Evolutionary conservation across 1,140 invertebrate genomes (phyloP).

Genomic region (Eriosoma lanigerum): DNA sequence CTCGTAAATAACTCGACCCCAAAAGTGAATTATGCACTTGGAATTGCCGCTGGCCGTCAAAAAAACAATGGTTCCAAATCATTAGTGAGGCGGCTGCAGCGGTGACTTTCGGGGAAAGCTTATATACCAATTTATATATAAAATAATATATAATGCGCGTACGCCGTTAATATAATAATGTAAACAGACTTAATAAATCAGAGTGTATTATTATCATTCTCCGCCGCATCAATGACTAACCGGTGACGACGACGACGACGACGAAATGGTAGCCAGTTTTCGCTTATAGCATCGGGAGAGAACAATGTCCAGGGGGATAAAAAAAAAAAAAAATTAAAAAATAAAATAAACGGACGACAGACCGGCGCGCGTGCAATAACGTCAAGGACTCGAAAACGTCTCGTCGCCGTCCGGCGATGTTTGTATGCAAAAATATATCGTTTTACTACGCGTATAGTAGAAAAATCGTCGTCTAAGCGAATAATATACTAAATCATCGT

Average conservation of each 20-base stretch:
- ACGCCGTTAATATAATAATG: constrained; percentile 27
- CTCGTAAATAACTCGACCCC: constrained; percentile 23
- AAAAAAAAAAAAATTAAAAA: too few species aligned
- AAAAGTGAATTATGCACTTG: constrained; percentile 40
- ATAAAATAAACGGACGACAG: not conserved
- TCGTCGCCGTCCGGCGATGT: constrained; percentile 1
- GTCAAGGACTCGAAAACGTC: constrained; percentile 34
- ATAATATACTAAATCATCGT: constrained; percentile 3
- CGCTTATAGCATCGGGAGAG: too few species aligned
- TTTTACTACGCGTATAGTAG: constrained; percentile 6
- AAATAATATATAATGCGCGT: not conserved
- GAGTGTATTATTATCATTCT: not conserved
- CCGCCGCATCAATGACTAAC: constrained; percentile 1
- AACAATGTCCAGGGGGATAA: constrained; percentile 4
- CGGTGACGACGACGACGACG: not conserved
- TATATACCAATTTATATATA: constrained; percentile 14
- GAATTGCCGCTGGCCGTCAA: constrained; percentile 11
- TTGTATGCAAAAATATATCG: constrained; percentile 27
- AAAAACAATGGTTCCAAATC: constrained; percentile 30
- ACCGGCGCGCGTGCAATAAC: not conserved
- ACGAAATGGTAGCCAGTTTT: constrained; percentile 27
- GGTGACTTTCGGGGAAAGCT: constrained; percentile 22
- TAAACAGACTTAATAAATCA: constrained; percentile 30
- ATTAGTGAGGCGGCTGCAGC: not conserved
- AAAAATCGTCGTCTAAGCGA: not conserved